Evolutionary conservation across 2,113 vertebrate species (phyloP).

Genomic region (Pontoporia blainvillei): DNA sequence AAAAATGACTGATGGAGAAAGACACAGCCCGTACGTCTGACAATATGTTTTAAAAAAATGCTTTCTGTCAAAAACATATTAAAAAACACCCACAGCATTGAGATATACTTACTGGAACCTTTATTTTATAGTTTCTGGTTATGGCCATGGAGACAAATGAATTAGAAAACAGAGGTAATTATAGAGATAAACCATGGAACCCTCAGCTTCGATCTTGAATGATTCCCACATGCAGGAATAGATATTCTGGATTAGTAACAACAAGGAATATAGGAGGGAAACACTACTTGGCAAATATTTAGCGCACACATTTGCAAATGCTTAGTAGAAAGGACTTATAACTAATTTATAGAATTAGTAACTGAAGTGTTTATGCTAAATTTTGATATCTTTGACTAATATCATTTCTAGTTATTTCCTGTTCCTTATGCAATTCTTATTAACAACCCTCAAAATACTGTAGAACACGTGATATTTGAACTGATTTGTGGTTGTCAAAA

Average conservation of each 20-base stretch:
- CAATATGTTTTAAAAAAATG: not conserved
- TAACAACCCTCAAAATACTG: not conserved
- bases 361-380: slow-evolving; percentile 2
- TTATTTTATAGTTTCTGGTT: slow-evolving; percentile 21
- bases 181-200: not conserved
- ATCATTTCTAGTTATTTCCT: slow-evolving; percentile 10
- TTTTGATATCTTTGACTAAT: not conserved
- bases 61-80: not conserved
- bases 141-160: not conserved
- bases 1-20: not conserved
- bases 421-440: not conserved
- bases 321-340: not conserved
- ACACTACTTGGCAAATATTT: not conserved
- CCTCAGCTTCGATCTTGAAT: not conserved
- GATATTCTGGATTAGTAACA: not conserved
- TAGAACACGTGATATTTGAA: not conserved
- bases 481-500: not conserved
- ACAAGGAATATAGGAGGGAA: not conserved
- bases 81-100: not conserved
- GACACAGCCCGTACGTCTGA: not conserved
- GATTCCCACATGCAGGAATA: not conserved
- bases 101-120: not conserved
- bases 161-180: not conserved
- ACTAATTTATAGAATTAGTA: slow-evolving; percentile 18
- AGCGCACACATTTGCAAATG: slow-evolving; percentile 13